These are phyloP conservation scores for Tachysurus vachellii DNA, from an alignment of 2,113 vertebrate genomes.

Conservation along the genomic window DNA sequence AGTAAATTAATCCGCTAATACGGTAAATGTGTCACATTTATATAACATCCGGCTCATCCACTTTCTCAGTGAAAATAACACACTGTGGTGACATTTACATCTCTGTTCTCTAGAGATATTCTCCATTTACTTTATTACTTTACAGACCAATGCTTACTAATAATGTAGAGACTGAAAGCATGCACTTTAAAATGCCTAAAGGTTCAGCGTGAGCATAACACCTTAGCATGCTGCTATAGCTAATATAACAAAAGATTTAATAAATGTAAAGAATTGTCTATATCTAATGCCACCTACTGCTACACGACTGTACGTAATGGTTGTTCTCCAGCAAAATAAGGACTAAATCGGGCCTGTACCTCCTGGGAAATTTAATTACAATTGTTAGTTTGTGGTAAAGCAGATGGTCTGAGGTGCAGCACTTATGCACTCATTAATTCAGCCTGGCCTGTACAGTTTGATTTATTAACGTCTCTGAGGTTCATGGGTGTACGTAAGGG, in stretches of 20 bases:
- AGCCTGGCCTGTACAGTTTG: slow-evolving; percentile 41
- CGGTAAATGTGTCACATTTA: neutral
- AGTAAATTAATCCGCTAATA: too few species aligned
- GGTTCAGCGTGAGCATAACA: neutral
- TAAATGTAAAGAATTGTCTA: neutral
- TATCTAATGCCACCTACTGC: neutral
- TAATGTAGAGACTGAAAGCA: neutral
- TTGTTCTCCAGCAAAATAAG: neutral
- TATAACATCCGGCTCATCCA: too few species aligned
- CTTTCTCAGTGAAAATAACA: too few species aligned
- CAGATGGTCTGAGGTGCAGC: slow-evolving; percentile 51
- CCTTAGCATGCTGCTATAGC: neutral
- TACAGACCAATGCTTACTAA: neutral
- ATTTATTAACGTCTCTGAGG: slow-evolving; percentile 50
- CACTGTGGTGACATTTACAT: neutral
- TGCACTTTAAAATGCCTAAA: neutral
- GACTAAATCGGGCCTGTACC: slow-evolving; percentile 24
- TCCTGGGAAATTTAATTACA: slow-evolving; percentile 49
- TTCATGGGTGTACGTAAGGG: neutral
- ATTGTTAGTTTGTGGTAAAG: slow-evolving; percentile 47
- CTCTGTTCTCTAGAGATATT: neutral
- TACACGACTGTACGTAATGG: neutral
- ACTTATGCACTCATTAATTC: slow-evolving; percentile 43
- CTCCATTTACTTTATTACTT: neutral
- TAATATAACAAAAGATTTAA: neutral